phyloP scores from a whole-genome alignment of 2,888 invertebrate species.

The Chrysolina americana region DNA sequence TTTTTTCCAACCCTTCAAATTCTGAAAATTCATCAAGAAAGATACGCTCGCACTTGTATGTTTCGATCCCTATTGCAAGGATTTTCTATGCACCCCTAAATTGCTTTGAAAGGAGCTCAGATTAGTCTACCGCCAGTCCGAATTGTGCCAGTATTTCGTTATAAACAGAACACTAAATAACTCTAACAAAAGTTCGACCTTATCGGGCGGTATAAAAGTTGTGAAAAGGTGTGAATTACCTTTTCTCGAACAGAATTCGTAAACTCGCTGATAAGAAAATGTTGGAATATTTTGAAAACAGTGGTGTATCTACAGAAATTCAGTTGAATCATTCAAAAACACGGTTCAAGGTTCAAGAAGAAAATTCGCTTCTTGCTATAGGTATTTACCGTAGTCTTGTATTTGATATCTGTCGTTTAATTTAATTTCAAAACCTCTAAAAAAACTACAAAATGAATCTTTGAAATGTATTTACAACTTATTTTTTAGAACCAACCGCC shows the following conservation, averaged over 20 bases:
- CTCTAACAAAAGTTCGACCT: slow-evolving; percentile 16
- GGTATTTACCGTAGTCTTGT: too few relatives aligned
- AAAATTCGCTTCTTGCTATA: too few relatives aligned
- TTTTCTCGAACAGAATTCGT: slow-evolving; percentile 11
- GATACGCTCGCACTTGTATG: too few relatives aligned
- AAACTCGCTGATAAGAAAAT: not conserved
- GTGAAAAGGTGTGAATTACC: slow-evolving; percentile 10
- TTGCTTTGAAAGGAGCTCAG: not conserved
- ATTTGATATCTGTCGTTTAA: too few relatives aligned
- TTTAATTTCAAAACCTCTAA: too few relatives aligned
- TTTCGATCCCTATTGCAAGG: not conserved
- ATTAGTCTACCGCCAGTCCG: not conserved
- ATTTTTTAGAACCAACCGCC: too few relatives aligned
- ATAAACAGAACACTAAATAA: slow-evolving; percentile 17
- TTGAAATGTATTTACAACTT: too few relatives aligned
- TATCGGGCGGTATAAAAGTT: slow-evolving; percentile 11
- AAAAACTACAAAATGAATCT: too few relatives aligned
- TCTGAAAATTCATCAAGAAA: too few relatives aligned
- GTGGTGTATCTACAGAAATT: not conserved
- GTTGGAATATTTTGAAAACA: not conserved
- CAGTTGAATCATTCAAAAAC: too few relatives aligned
- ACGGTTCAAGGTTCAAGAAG: too few relatives aligned
- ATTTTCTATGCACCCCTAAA: not conserved
- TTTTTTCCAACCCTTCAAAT: too few relatives aligned
- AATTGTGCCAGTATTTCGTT: slow-evolving; percentile 2